Evolutionary conservation across 2,113 vertebrate species (phyloP).

Genomic region (Ceyx melanurus): DNA sequence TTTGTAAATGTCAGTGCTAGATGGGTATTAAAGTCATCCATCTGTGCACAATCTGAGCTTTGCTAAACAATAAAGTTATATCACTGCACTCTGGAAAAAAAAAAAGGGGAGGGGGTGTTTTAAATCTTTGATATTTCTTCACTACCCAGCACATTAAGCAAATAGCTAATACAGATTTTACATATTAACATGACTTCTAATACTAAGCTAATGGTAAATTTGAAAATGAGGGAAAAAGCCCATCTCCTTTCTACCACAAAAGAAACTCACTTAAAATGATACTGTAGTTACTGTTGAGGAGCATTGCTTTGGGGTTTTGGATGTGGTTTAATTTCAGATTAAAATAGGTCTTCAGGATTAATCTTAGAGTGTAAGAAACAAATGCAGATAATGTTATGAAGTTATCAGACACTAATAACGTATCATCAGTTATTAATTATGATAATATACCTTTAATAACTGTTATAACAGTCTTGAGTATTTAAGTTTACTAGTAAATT

Average conservation of each 20-base stretch:
- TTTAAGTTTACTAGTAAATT: background rate
- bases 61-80: constrained; percentile 9
- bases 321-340: background rate
- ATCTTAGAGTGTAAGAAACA: background rate
- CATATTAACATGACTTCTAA: background rate
- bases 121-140: background rate
- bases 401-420: background rate
- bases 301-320: rapidly evolving
- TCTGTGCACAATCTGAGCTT: constrained; percentile 16
- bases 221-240: background rate
- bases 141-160: background rate
- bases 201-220: background rate
- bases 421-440: background rate
- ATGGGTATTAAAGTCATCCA: constrained; percentile 48
- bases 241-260: background rate
- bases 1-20: constrained; percentile 22
- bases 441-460: no score
- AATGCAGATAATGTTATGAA: no score
- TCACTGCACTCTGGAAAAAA: background rate
- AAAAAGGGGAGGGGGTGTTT: background rate
- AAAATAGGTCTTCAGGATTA: background rate
- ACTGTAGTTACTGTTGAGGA: background rate
- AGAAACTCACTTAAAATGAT: background rate
- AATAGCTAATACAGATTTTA: background rate
- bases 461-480: background rate